Evolutionary conservation across 2,797 vertebrate genomes (phyloP).

Genomic region (Enteromius trimaculatus): DNA sequence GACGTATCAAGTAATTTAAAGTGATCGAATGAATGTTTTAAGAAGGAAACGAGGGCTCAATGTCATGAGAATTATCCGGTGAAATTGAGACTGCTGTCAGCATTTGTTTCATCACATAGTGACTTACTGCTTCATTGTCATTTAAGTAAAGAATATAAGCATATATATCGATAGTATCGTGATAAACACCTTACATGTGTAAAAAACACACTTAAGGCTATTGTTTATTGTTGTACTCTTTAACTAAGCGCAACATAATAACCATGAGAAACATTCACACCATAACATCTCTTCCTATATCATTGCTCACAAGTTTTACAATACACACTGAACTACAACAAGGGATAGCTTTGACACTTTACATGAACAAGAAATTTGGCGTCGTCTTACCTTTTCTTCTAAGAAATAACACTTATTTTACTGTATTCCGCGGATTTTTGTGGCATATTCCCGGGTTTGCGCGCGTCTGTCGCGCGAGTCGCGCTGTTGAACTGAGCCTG

Average conservation of each 20-base stretch:
- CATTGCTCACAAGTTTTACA: constrained; percentile 8
- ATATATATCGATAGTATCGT: background rate
- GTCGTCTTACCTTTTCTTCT: constrained; percentile 1
- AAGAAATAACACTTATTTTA: background rate
- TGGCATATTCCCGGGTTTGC: background rate
- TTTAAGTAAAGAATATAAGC: background rate
- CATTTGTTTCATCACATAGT: background rate
- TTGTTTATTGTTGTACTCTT: background rate
- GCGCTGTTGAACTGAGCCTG: background rate
- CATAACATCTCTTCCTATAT: background rate
- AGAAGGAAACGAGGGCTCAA: constrained; percentile 11
- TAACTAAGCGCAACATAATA: background rate
- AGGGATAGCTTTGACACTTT: background rate
- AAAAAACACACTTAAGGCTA: background rate
- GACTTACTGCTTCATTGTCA: background rate
- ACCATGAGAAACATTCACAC: background rate
- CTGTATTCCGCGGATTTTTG: background rate
- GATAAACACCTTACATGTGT: background rate
- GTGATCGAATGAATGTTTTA: background rate
- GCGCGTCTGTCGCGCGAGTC: background rate
- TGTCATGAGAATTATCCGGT: background rate
- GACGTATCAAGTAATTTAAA: background rate
- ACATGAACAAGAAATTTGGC: no score
- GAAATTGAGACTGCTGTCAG: background rate
- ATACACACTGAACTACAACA: background rate